A percentile compares a stretch with the other conserved stretches of the same genome.
Conservation (phyloP, 1,140 invertebrate genomes). For the Dysdera silvatica region DNA sequence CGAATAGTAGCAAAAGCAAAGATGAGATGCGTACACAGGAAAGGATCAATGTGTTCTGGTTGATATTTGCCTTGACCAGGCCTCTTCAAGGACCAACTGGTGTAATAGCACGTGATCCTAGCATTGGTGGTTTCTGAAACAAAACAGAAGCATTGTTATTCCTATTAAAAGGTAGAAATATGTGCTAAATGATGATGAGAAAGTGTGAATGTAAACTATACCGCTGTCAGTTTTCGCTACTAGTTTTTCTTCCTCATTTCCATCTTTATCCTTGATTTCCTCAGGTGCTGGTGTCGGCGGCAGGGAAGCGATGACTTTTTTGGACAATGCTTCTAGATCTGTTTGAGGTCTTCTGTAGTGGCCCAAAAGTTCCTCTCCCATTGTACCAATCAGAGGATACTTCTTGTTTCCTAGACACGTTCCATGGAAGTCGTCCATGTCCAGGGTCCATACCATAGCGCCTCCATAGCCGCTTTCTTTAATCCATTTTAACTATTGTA, state of each 20-base stretch:
- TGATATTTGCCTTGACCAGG: constrained; percentile 74
- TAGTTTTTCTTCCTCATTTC: background rate
- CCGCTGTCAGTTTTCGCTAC: constrained; percentile 1
- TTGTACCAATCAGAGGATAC: constrained; percentile 83
- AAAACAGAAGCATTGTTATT: background rate
- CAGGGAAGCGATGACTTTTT: constrained; percentile 65
- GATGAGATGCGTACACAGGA: constrained; percentile 82
- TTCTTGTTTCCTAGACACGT: constrained; percentile 65
- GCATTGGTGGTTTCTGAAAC: constrained; percentile 33
- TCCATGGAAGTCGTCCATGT: constrained; percentile 71
- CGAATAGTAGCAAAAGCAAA: constrained; percentile 76
- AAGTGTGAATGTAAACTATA: too few relatives aligned
- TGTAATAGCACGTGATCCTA: constrained; percentile 79
- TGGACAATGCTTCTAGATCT: constrained; percentile 60
- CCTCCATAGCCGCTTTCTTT: constrained; percentile 82
- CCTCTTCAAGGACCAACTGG: constrained; percentile 86
- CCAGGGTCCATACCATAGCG: constrained; percentile 93
- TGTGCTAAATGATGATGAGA: too few relatives aligned
- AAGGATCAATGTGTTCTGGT: constrained; percentile 75
- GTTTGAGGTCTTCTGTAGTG: constrained; percentile 48
- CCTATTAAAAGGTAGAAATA: background rate
- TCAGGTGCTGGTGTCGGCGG: constrained; percentile 37
- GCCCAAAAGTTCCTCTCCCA: constrained; percentile 78
- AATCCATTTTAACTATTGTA: constrained; percentile 56
- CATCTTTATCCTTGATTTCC: background rate